Conservation (phyloP, 2,888 invertebrate species). For the Parnassius glacialis region DNA sequence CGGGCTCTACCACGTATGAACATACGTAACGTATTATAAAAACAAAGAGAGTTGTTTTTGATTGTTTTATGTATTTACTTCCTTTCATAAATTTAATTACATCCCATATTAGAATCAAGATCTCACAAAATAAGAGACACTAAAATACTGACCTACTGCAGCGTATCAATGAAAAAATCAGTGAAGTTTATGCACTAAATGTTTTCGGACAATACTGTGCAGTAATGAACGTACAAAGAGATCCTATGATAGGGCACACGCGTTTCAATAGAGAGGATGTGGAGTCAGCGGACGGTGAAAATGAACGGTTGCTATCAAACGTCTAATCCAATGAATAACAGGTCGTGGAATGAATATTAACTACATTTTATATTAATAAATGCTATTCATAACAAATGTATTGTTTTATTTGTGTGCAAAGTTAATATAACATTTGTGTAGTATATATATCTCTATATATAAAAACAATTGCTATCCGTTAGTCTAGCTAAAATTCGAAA, state of each 20-base stretch:
- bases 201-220: conserved; percentile 30
- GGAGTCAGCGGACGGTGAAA: conserved; percentile 29
- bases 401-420: conserved; percentile 5
- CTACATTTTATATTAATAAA: conserved; percentile 3
- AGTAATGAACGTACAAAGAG: conserved; percentile 34
- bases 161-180: conserved; percentile 29
- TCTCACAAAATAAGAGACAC: conserved; percentile 4
- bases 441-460: too few species aligned
- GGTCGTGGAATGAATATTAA: conserved; percentile 10
- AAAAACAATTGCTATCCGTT: too few species aligned
- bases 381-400: conserved; percentile 13
- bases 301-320: conserved; percentile 27
- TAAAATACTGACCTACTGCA: conserved; percentile 16
- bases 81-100: too few species aligned
- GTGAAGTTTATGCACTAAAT: conserved; percentile 36
- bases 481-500: too few species aligned
- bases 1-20: too few species aligned
- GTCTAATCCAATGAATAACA: conserved; percentile 24
- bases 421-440: background rate
- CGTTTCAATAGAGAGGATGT: conserved; percentile 27
- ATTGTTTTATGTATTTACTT: too few species aligned
- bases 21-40: too few species aligned
- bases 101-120: too few species aligned
- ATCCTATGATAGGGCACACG: conserved; percentile 13
- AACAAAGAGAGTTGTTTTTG: too few species aligned